Percentiles rank a stretch among this genome's conserved stretches.
phyloP scores from a whole-genome alignment of 2,797 vertebrate species.

The Spea hammondii region DNA sequence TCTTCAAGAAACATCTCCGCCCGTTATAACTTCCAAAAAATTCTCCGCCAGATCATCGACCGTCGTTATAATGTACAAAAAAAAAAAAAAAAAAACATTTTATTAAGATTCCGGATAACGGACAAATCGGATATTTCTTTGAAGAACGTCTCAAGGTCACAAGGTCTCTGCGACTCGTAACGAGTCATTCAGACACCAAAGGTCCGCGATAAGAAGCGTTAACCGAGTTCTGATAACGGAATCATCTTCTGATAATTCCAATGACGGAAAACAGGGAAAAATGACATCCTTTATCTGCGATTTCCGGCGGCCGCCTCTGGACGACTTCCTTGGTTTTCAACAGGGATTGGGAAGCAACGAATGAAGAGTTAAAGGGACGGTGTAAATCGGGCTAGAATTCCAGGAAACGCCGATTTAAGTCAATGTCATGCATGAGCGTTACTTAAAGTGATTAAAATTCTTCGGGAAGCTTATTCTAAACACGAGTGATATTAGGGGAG shows the following conservation, averaged over 20 bases:
- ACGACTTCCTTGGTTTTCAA: slow-evolving; percentile 32
- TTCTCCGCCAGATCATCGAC: too few relatives aligned
- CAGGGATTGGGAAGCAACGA: slow-evolving; percentile 19
- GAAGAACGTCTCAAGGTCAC: neutral
- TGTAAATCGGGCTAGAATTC: slow-evolving; percentile 58
- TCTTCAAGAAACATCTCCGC: too few relatives aligned
- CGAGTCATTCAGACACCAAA: slow-evolving; percentile 21
- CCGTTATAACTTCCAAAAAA: too few relatives aligned
- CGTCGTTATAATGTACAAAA: too few relatives aligned
- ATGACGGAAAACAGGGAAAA: neutral
- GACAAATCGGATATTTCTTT: neutral
- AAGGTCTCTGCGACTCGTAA: slow-evolving; percentile 33
- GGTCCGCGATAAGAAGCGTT: slow-evolving; percentile 4
- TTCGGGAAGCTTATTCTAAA: slow-evolving; percentile 51
- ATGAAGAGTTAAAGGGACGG: slow-evolving; percentile 55
- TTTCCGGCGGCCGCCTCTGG: neutral
- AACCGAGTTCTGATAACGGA: neutral
- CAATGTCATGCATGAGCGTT: slow-evolving; percentile 51
- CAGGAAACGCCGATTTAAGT: slow-evolving; percentile 33
- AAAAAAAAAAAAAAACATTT: too few relatives aligned
- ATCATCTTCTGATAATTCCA: slow-evolving; percentile 24
- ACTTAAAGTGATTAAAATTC: slow-evolving; percentile 63
- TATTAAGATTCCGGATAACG: neutral
- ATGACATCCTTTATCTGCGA: neutral
- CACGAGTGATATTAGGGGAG: neutral